Conservation (phyloP, 2,888 invertebrate species). For the Strigamia transsilvanica region DNA sequence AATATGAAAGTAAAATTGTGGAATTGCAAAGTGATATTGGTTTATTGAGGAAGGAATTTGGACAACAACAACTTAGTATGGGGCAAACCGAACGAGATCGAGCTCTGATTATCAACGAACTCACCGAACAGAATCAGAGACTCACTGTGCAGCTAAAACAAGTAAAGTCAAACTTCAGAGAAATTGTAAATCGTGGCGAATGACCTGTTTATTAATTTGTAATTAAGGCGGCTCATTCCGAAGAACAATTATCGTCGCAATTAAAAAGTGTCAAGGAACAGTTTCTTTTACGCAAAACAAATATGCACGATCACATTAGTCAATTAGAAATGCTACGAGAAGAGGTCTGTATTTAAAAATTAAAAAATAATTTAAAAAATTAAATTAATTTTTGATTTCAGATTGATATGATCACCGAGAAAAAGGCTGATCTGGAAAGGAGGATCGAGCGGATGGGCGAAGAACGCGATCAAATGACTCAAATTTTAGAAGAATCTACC, state of each 20-base stretch:
- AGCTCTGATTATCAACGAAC: constrained; percentile 78
- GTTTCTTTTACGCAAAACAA: constrained; percentile 79
- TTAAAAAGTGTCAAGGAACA: constrained; percentile 84
- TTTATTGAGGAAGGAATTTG: constrained; percentile 79
- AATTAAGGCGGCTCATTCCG: constrained; percentile 72
- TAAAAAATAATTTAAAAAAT: too few species aligned
- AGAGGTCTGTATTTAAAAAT: constrained; percentile 67
- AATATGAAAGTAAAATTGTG: constrained; percentile 84
- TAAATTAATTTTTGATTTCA: constrained; percentile 59
- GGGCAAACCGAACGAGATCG: constrained; percentile 73
- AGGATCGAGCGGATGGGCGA: constrained; percentile 77
- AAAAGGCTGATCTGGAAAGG: constrained; percentile 84
- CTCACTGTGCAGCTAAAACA: constrained; percentile 86
- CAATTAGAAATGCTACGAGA: constrained; percentile 87
- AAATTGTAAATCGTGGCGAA: background rate
- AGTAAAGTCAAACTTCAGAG: constrained; percentile 62
- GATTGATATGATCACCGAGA: constrained; percentile 82
- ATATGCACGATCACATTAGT: constrained; percentile 86
- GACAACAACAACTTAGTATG: constrained; percentile 66
- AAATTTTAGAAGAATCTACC: constrained; percentile 87
- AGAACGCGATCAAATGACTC: constrained; percentile 81
- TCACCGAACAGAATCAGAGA: constrained; percentile 87
- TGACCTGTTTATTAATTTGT: constrained; percentile 53
- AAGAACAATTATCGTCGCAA: constrained; percentile 81
- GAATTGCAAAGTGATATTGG: constrained; percentile 90